Evolutionary conservation across 1,140 invertebrate species (phyloP).

Genomic region (Theocolax elegans): DNA sequence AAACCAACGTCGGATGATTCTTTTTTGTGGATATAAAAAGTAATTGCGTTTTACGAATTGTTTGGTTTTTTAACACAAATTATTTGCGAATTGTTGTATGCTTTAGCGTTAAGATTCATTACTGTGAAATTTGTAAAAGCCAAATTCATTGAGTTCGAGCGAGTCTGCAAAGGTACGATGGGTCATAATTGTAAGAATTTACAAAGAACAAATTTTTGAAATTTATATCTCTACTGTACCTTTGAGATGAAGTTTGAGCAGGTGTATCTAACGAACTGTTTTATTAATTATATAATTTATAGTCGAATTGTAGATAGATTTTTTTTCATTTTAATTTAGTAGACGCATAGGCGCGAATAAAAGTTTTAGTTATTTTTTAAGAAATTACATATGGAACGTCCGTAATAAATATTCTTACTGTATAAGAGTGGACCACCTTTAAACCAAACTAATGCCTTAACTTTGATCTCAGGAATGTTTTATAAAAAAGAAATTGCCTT

Average conservation of each 20-base stretch:
- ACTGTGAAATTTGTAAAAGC: background rate
- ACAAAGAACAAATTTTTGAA: no score
- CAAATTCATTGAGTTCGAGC: background rate
- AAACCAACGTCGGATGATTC: no score
- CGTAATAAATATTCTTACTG: conserved; percentile 13
- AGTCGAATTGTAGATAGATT: conserved; percentile 3
- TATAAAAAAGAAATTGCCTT: conserved; percentile 39
- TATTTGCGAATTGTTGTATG: background rate
- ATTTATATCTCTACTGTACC: background rate
- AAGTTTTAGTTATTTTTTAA: background rate
- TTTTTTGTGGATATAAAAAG: no score
- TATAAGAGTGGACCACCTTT: conserved; percentile 11
- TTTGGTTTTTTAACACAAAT: no score
- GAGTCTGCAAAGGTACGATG: background rate
- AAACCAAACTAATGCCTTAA: conserved; percentile 38
- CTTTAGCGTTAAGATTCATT: background rate
- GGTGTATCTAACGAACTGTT: background rate
- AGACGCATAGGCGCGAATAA: background rate
- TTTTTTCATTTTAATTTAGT: background rate
- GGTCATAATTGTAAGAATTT: background rate
- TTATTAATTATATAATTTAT: background rate
- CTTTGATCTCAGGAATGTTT: conserved; percentile 38
- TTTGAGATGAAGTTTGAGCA: background rate
- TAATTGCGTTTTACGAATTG: no score
- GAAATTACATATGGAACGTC: background rate